phyloP scores from a whole-genome alignment of 2,113 vertebrate species.

The Cisticola juncidis region DNA sequence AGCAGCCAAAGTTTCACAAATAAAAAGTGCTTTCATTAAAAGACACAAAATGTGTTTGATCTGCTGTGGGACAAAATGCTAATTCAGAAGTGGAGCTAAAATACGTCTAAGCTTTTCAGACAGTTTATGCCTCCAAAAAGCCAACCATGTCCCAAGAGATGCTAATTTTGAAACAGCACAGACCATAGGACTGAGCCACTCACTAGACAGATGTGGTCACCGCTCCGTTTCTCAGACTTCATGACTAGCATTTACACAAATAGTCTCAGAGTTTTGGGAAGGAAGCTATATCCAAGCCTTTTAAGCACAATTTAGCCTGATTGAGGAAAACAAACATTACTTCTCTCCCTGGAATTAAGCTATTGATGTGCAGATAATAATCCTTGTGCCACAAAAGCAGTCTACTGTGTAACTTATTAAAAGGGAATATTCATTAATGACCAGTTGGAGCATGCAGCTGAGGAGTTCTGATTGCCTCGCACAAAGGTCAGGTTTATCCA shows the following conservation, averaged over 20 bases:
- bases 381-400: neutral
- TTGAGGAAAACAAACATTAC: constrained; percentile 9
- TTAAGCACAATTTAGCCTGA: neutral
- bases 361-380: constrained; percentile 10
- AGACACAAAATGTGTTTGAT: constrained; percentile 6
- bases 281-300: neutral
- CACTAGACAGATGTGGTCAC: constrained; percentile 17
- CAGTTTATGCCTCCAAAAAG: neutral
- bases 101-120: constrained; percentile 27
- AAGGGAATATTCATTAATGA: neutral
- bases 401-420: neutral
- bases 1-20: neutral
- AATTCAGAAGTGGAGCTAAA: constrained; percentile 17
- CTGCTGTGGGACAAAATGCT: neutral
- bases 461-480: neutral
- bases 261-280: constrained; percentile 5
- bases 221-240: neutral
- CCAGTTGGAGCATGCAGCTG: neutral
- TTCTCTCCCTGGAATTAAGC: constrained; percentile 1
- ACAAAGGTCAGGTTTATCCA: neutral
- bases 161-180: constrained; percentile 50
- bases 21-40: constrained; percentile 18
- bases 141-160: constrained; percentile 11
- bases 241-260: constrained; percentile 9
- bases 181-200: constrained; percentile 16